Evolutionary conservation across 2,797 vertebrate species (phyloP), one percentile per base, ranked within the genome.

Genomic region (Pseudochaenichthys georgianus): DNA sequence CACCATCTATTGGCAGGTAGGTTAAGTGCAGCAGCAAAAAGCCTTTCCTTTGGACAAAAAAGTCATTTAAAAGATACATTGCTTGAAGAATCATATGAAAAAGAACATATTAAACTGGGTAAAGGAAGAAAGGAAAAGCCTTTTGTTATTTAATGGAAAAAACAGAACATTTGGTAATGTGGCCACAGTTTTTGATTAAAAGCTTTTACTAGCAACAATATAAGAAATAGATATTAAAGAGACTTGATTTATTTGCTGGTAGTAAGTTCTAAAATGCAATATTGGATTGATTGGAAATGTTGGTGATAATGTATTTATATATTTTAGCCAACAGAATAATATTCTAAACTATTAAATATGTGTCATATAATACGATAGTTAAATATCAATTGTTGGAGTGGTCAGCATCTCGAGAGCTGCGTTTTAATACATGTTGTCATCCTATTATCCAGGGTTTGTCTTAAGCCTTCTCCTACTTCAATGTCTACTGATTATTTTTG

Each of bases 401-500:
- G 58, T 13, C 41, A 64, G 38, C 63, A 66, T 84, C 63, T 70
- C 34, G 15, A 65, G 17, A 59, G 31, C 58, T 55, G 28, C 28
- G 64, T 76, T 61, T 53, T 77, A 87, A 89, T 53, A 61, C 60
- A 66, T 75, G 75, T n/a, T 80, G 81, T 87, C 83, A 87, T 89
- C 89, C 91, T 89, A 91, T 94, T 93, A 93, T 90, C 88, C 85
- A 16, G 71, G 46, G 58, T 81, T 89, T 72, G 71, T 76, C 72
- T 84, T 78, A 34, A 80, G 66, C 51, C 31, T 80, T 75, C 79
- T 78, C 72, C 77, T 83, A 51, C 90, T 87, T 86, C 87, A 79
- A 64, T 83, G 86, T 84, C 80, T 89, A 84, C 72, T 90, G 92
- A 93, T 94, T 94, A 92, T 92, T 93, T 28, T 92, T 45, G 91